Evolutionary conservation across 2,888 invertebrate genomes (phyloP).

Genomic region (Pyrocoelia pectoralis): DNA sequence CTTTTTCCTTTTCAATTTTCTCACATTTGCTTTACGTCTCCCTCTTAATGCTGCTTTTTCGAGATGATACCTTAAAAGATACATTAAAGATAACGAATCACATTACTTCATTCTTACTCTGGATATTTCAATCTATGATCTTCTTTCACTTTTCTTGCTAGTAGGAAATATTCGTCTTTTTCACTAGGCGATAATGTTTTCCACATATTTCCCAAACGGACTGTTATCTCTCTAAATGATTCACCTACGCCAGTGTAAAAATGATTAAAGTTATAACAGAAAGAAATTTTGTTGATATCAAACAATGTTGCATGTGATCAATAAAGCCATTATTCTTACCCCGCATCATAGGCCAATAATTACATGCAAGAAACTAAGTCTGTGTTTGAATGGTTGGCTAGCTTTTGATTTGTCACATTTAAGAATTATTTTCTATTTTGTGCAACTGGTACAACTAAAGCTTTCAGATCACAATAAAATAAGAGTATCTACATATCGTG

Average conservation of each 20-base stretch:
- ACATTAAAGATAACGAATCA: too few relatives aligned
- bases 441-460: too few relatives aligned
- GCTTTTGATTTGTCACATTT: too few relatives aligned
- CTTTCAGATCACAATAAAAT: too few relatives aligned
- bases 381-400: too few relatives aligned
- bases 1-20: not conserved
- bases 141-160: conserved; percentile 57
- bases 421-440: too few relatives aligned
- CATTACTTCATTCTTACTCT: conserved; percentile 38
- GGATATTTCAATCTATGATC: conserved; percentile 61
- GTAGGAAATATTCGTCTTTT: conserved; percentile 58
- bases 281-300: too few relatives aligned
- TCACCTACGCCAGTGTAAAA: conserved; percentile 52
- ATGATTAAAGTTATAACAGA: too few relatives aligned
- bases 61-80: conserved; percentile 4
- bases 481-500: too few relatives aligned
- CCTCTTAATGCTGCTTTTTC: not conserved
- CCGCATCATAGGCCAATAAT: too few relatives aligned
- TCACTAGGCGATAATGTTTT: conserved; percentile 57
- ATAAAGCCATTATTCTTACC: conserved; percentile 29
- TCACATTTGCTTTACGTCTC: not conserved
- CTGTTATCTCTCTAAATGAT: conserved; percentile 62
- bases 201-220: conserved; percentile 62
- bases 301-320: too few relatives aligned
- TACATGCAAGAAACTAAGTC: too few relatives aligned